Conservation (phyloP, 2,113 vertebrate genomes). For the Crotophaga sulcirostris region DNA sequence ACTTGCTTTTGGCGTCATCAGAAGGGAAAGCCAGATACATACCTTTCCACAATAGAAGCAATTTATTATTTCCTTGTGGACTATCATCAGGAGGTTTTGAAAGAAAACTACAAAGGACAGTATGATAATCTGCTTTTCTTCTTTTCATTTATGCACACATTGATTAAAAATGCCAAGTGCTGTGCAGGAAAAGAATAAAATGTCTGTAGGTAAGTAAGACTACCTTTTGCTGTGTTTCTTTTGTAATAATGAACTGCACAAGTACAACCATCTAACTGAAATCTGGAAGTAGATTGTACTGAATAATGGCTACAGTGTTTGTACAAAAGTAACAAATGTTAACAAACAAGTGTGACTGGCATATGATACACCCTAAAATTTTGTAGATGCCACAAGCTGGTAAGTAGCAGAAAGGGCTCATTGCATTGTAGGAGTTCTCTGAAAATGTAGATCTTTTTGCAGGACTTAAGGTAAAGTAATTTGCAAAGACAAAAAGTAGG, state of each 20-base stretch:
- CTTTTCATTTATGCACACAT: slow-evolving; percentile 90
- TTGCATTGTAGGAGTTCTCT: background rate
- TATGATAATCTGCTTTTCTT: slow-evolving; percentile 97
- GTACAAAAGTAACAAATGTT: no score
- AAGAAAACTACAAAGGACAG: slow-evolving; percentile 86
- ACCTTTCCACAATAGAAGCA: slow-evolving; percentile 95
- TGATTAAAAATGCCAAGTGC: slow-evolving; percentile 88
- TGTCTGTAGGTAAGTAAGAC: background rate
- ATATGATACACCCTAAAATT: background rate
- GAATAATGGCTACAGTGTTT: background rate
- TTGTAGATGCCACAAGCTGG: background rate
- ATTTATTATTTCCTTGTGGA: slow-evolving; percentile 96
- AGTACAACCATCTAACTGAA: background rate
- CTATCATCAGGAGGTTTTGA: slow-evolving; percentile 84
- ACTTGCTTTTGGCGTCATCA: slow-evolving; percentile 98
- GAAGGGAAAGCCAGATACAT: slow-evolving; percentile 92
- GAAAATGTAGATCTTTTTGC: background rate
- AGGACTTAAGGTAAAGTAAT: background rate
- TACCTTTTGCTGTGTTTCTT: background rate
- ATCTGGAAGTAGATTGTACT: background rate
- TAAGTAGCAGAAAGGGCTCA: background rate
- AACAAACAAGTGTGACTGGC: background rate
- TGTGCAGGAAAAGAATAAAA: slow-evolving; percentile 77
- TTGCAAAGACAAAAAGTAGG: background rate
- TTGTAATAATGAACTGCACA: background rate